These are phyloP conservation scores for Speoplatyrhinus poulsoni DNA, from an alignment of 2,113 vertebrate species.

Conservation along the genomic window DNA sequence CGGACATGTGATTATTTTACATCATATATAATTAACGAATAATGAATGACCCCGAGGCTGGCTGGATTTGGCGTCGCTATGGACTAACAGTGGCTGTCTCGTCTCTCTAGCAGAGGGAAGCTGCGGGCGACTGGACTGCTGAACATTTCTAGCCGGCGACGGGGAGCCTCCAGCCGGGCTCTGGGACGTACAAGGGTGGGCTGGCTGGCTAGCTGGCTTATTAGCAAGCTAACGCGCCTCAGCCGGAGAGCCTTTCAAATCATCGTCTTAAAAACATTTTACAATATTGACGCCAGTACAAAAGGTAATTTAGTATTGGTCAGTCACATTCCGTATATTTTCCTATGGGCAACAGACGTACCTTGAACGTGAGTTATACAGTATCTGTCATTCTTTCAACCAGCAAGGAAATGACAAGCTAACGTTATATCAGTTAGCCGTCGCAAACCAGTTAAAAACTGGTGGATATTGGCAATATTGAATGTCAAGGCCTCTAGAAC, in stretches of 20 bases:
- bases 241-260: slow-evolving; percentile 18
- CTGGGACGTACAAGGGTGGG: slow-evolving; percentile 19
- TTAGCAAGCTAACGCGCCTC: slow-evolving; percentile 33
- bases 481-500: too few species aligned
- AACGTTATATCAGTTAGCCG: slow-evolving; percentile 28
- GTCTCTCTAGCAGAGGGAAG: slow-evolving; percentile 36
- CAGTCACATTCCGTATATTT: neutral
- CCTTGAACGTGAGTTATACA: neutral
- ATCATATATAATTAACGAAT: neutral
- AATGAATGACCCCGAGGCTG: slow-evolving; percentile 4
- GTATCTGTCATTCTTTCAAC: neutral
- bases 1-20: slow-evolving; percentile 3
- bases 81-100: slow-evolving; percentile 42
- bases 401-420: slow-evolving; percentile 9
- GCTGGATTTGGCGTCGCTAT: slow-evolving; percentile 20
- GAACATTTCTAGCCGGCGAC: slow-evolving; percentile 32
- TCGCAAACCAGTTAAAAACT: slow-evolving; percentile 2
- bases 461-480: neutral
- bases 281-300: slow-evolving; percentile 9
- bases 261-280: slow-evolving; percentile 7
- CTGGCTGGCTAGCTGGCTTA: slow-evolving; percentile 32
- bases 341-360: neutral
- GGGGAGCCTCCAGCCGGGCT: slow-evolving; percentile 39
- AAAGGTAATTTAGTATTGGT: slow-evolving; percentile 1
- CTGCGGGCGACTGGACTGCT: slow-evolving; percentile 19